phyloP scores from a whole-genome alignment of 1,140 invertebrate species.

The Idris sp. region DNA sequence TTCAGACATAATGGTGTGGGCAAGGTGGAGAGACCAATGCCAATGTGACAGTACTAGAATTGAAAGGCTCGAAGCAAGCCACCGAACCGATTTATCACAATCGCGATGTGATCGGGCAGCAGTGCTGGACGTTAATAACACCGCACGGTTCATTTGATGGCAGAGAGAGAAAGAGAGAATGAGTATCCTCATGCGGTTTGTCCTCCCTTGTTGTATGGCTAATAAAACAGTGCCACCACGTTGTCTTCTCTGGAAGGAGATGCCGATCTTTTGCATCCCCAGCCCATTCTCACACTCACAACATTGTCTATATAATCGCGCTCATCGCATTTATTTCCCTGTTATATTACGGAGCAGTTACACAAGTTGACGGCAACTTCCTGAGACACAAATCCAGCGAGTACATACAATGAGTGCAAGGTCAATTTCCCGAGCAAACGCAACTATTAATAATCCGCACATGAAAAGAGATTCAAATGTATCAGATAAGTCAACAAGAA shows the following conservation, averaged over 20 bases:
- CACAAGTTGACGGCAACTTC: constrained; percentile 37
- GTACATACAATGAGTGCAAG: constrained; percentile 51
- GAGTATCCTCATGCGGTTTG: constrained; percentile 51
- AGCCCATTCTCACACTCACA: constrained; percentile 42
- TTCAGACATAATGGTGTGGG: too few species aligned
- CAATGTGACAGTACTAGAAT: too few species aligned
- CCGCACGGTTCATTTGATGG: constrained; percentile 67
- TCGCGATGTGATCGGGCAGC: constrained; percentile 75
- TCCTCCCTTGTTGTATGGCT: constrained; percentile 69
- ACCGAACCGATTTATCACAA: constrained; percentile 76
- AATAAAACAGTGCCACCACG: constrained; percentile 73
- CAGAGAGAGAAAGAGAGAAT: constrained; percentile 12
- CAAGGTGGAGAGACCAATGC: too few species aligned
- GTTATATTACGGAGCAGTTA: constrained; percentile 35
- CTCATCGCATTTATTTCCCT: constrained; percentile 32
- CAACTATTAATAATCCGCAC: constrained; percentile 53
- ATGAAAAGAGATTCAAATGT: constrained; percentile 11
- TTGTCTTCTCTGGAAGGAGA: too few species aligned
- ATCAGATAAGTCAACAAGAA: too few species aligned
- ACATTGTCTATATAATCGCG: constrained; percentile 49
- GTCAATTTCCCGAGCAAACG: constrained; percentile 48
- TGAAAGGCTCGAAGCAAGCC: too few species aligned
- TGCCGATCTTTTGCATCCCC: constrained; percentile 52
- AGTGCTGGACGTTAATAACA: constrained; percentile 76
- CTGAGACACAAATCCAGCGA: constrained; percentile 46